phyloP scores from a whole-genome alignment of 2,113 vertebrate genomes.

The Pristiophorus japonicus region DNA sequence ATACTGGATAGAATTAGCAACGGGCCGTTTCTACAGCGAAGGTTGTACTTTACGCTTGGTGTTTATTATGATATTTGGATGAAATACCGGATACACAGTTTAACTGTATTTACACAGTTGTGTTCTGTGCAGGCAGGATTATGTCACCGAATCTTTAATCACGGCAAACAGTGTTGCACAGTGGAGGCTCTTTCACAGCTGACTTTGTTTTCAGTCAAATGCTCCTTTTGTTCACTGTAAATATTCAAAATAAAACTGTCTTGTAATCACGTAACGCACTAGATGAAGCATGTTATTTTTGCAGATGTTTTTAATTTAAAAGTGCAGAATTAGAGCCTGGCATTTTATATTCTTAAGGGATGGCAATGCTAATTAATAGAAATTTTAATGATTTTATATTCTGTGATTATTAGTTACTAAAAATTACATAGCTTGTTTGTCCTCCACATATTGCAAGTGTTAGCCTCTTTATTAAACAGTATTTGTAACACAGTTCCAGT shows the following conservation, averaged over 20 bases:
- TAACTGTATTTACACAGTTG: slow-evolving; percentile 24
- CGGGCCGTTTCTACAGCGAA: neutral
- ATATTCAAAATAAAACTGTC: neutral
- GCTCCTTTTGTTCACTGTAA: neutral
- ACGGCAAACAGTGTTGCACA: neutral
- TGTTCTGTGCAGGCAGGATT: neutral
- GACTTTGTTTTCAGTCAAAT: slow-evolving; percentile 11
- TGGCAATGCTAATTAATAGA: neutral
- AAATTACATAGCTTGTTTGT: neutral
- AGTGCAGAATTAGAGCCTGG: too few relatives aligned
- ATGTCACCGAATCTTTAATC: slow-evolving; percentile 15
- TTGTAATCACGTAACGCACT: neutral
- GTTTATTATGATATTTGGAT: neutral
- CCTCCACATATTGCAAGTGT: neutral
- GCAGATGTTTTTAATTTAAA: neutral
- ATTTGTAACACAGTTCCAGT: neutral
- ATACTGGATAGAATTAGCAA: neutral
- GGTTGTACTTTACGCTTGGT: neutral
- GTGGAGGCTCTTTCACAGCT: neutral
- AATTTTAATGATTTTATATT: neutral
- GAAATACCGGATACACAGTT: neutral
- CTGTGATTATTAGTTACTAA: neutral
- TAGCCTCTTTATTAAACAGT: neutral
- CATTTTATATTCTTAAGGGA: neutral
- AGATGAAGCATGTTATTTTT: neutral